A percentile compares a stretch with the other conserved stretches of the same genome.
phyloP scores from a whole-genome alignment of 1,140 invertebrate species.

The Ephestia elutella region DNA sequence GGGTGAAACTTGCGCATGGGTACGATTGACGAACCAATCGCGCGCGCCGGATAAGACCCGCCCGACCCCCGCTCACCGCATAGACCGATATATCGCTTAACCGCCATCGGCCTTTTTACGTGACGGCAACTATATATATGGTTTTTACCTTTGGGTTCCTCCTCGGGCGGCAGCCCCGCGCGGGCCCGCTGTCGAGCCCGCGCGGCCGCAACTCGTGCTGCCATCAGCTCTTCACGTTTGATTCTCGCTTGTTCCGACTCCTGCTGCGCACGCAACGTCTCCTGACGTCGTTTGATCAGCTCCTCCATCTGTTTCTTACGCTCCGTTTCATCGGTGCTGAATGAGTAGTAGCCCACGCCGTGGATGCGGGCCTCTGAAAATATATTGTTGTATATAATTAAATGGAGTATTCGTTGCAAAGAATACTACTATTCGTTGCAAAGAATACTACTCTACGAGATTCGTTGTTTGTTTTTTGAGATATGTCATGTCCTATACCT shows the following conservation, averaged over 20 bases:
- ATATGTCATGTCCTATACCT: too few relatives aligned
- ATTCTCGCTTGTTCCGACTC: slow-evolving; percentile 78
- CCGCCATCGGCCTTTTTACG: too few relatives aligned
- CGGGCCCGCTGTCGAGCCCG: slow-evolving; percentile 84
- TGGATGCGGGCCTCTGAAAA: slow-evolving; percentile 86
- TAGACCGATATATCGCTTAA: too few relatives aligned
- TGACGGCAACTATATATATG: too few relatives aligned
- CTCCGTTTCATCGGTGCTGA: slow-evolving; percentile 87
- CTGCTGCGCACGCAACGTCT: slow-evolving; percentile 81
- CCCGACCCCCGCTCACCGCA: too few relatives aligned
- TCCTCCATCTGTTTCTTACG: slow-evolving; percentile 85
- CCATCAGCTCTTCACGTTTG: slow-evolving; percentile 81
- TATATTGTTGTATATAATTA: not conserved
- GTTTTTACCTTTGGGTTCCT: slow-evolving; percentile 75
- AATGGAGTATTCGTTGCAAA: too few relatives aligned
- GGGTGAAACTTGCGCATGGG: too few relatives aligned
- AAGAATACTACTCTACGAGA: too few relatives aligned
- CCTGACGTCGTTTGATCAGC: slow-evolving; percentile 80
- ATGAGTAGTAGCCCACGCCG: slow-evolving; percentile 91
- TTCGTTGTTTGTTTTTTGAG: too few relatives aligned
- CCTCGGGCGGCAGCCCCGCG: slow-evolving; percentile 82
- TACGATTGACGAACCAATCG: too few relatives aligned
- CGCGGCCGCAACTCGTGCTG: slow-evolving; percentile 85
- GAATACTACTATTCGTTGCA: too few relatives aligned
- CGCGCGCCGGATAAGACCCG: too few relatives aligned